phyloP scores from a whole-genome alignment of 2,888 invertebrate species.

The Catocala fraxini region DNA sequence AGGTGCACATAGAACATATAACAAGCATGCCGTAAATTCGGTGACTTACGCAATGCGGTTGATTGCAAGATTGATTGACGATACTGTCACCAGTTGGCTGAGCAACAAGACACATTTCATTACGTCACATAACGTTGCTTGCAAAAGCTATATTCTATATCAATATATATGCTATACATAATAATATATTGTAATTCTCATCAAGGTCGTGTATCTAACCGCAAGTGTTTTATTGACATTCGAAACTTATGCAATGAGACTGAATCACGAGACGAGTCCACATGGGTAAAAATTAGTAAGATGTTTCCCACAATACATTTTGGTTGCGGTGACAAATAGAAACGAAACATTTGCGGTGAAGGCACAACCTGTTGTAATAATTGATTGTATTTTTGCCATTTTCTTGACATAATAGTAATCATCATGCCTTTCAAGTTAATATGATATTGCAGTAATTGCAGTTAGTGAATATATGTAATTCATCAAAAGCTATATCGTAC shows the following conservation, averaged over 20 bases:
- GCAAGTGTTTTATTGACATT: conserved; percentile 47
- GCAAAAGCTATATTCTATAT: conserved; percentile 68
- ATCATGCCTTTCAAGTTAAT: conserved; percentile 64
- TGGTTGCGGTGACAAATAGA: not conserved
- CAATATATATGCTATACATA: conserved; percentile 55
- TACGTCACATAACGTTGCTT: conserved; percentile 82
- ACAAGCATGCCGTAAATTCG: conserved; percentile 74
- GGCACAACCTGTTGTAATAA: conserved; percentile 34
- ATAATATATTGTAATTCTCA: conserved; percentile 41
- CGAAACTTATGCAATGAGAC: not conserved
- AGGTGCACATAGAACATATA: conserved; percentile 73
- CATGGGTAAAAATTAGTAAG: too few relatives aligned
- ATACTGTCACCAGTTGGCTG: conserved; percentile 97
- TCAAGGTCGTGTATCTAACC: conserved; percentile 39
- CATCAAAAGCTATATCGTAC: conserved; percentile 52
- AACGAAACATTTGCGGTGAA: conserved; percentile 47
- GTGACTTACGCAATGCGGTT: conserved; percentile 97
- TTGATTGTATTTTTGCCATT: conserved; percentile 24
- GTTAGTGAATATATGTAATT: conserved; percentile 55
- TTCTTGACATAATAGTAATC: conserved; percentile 36
- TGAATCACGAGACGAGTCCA: too few relatives aligned
- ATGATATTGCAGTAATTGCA: conserved; percentile 42
- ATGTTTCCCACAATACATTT: not conserved
- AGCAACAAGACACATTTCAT: conserved; percentile 86
- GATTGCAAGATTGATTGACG: conserved; percentile 96